These are phyloP conservation scores for Blomia tropicalis DNA, from an alignment of 2,888 invertebrate species.

Conservation along the genomic window DNA sequence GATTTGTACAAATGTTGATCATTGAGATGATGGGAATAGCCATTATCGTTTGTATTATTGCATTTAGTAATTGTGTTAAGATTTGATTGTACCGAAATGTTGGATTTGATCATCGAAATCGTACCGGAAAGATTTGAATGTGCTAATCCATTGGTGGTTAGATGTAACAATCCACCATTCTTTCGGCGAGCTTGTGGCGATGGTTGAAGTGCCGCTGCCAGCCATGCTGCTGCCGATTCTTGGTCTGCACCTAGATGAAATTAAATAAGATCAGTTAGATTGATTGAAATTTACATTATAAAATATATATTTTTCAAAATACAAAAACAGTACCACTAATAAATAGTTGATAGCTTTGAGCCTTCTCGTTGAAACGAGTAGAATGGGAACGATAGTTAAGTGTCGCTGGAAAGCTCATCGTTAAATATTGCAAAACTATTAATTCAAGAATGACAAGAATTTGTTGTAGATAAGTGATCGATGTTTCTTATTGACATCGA, in stretches of 20 bases:
- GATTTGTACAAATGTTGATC: background rate
- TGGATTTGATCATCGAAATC: background rate
- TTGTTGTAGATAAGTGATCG: too few relatives aligned
- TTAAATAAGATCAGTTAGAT: background rate
- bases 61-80: background rate
- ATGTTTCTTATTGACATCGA: too few relatives aligned
- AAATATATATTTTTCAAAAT: too few relatives aligned
- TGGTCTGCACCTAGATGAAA: constrained; percentile 9
- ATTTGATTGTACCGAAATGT: background rate
- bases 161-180: background rate
- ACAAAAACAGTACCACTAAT: constrained; percentile 21
- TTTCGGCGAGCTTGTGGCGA: background rate
- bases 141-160: background rate
- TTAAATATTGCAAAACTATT: too few relatives aligned
- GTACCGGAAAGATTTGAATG: too few relatives aligned
- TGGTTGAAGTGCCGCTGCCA: constrained; percentile 11
- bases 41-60: background rate
- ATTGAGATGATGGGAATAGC: background rate
- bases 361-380: constrained; percentile 1
- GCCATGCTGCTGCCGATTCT: constrained; percentile 20
- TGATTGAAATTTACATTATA: background rate
- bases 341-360: constrained; percentile 11
- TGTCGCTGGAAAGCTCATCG: constrained; percentile 6
- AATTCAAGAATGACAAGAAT: too few relatives aligned
- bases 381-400: background rate